phyloP scores from a whole-genome alignment of 2,888 invertebrate genomes.

The Drosophila atroscutellata region DNA sequence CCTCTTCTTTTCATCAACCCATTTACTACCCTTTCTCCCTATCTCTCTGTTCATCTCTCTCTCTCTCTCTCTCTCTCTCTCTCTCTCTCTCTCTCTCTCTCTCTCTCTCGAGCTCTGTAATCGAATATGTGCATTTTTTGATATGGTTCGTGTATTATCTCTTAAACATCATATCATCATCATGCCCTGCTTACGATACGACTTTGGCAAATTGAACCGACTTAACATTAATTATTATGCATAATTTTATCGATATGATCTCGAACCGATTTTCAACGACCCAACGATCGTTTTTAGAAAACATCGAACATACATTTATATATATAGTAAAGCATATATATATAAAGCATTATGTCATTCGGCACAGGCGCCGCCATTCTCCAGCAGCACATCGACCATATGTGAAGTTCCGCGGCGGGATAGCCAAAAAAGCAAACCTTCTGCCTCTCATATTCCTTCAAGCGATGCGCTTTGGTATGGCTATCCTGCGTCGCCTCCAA shows the following conservation, averaged over 20 bases:
- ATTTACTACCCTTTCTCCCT: not conserved
- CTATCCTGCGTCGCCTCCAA: conserved; percentile 90
- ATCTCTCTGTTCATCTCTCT: not conserved
- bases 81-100: no score
- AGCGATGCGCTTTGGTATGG: conserved; percentile 89
- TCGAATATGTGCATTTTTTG: conserved; percentile 10
- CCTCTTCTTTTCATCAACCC: not conserved
- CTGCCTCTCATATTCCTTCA: conserved; percentile 95
- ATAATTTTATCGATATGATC: conserved; percentile 64
- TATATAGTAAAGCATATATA: conserved; percentile 24
- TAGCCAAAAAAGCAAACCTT: conserved; percentile 96
- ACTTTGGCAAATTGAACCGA: conserved; percentile 26
- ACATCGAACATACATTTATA: conserved; percentile 52
- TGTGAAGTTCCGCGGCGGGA: conserved; percentile 95
- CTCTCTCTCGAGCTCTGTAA: not conserved
- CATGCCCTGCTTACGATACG: conserved; percentile 22
- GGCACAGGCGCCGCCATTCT: conserved; percentile 93
- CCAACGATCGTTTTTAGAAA: conserved; percentile 37
- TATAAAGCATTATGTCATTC: no score
- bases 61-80: no score
- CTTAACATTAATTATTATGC: conserved; percentile 33
- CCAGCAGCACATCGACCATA: conserved; percentile 94
- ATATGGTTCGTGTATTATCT: conserved; percentile 35
- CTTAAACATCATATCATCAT: conserved; percentile 34
- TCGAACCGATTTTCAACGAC: conserved; percentile 26